Evolutionary conservation across 2,888 invertebrate species (phyloP).

Genomic region (Sarcophaga subvicina): DNA sequence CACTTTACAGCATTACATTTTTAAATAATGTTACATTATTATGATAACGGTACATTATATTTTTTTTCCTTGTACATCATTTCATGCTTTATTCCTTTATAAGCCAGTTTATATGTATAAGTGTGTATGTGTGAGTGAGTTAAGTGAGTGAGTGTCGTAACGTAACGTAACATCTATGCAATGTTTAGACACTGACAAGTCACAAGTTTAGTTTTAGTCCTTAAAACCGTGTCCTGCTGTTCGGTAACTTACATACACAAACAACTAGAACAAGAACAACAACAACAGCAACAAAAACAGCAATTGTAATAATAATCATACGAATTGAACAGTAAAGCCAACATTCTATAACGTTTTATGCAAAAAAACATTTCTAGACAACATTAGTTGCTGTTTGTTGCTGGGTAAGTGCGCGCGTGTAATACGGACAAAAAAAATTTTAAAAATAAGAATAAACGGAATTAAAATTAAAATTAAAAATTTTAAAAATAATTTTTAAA

Average conservation of each 20-base stretch:
- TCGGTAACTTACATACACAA: constrained; percentile 74
- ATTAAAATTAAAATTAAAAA: constrained; percentile 52
- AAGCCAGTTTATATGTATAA: neutral
- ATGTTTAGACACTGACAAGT: constrained; percentile 65
- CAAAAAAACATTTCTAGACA: constrained; percentile 69
- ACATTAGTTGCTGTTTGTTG: constrained; percentile 81
- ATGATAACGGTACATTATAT: constrained; percentile 40
- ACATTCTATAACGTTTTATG: constrained; percentile 72
- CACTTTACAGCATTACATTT: constrained; percentile 51
- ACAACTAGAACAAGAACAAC: constrained; percentile 48
- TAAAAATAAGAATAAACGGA: constrained; percentile 42
- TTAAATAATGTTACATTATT: constrained; percentile 51
- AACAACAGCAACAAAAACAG: constrained; percentile 34
- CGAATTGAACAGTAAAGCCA: constrained; percentile 66
- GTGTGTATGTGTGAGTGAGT: constrained; percentile 2
- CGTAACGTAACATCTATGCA: neutral
- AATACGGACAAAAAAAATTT: constrained; percentile 73
- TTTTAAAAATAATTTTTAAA: constrained; percentile 67
- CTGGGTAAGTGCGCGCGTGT: constrained; percentile 80
- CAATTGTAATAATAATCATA: constrained; percentile 39
- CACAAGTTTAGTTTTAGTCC: constrained; percentile 72
- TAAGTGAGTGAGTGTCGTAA: neutral
- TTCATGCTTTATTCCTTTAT: neutral
- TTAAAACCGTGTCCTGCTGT: constrained; percentile 72
- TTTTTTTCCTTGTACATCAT: neutral